Conservation (phyloP, 2,888 invertebrate genomes). For the Malacosoma neustria region DNA sequence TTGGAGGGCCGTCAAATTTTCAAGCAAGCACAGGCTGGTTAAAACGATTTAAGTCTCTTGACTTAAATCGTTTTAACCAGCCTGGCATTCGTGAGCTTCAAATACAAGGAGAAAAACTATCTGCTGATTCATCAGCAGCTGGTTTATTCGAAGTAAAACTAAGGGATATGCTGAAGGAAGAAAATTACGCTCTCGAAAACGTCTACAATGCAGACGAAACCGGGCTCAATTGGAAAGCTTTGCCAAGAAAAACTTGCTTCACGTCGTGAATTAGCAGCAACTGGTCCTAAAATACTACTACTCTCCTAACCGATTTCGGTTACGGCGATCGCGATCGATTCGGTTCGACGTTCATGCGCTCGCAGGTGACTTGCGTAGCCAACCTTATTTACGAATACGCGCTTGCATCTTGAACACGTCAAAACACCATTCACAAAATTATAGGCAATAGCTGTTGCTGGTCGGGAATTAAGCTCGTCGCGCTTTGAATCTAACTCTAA, state of each 20-base stretch:
- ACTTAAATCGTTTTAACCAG: too few species aligned
- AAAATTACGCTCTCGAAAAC: conserved; percentile 10
- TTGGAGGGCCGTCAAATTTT: conserved; percentile 10
- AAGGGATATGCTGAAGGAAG: conserved; percentile 8
- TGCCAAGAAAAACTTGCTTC: conserved; percentile 12
- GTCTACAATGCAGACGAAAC: conserved; percentile 13
- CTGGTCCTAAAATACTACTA: conserved; percentile 4
- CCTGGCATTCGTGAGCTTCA: conserved; percentile 9
- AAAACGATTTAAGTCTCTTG: conserved; percentile 7
- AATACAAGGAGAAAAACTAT: conserved; percentile 8
- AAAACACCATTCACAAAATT: too few species aligned
- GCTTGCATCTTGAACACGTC: too few species aligned
- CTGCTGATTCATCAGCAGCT: conserved; percentile 7
- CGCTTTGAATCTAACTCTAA: too few species aligned
- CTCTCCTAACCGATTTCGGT: too few species aligned
- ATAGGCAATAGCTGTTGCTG: too few species aligned
- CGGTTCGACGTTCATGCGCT: too few species aligned
- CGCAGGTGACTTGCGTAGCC: too few species aligned
- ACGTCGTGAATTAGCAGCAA: conserved; percentile 10
- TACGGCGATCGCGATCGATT: too few species aligned
- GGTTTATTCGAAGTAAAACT: conserved; percentile 3
- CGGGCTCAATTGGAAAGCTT: conserved; percentile 13
- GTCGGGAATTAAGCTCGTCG: too few species aligned
- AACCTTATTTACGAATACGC: too few species aligned
- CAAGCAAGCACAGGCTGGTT: conserved; percentile 2